Evolutionary conservation across 2,113 vertebrate species (phyloP).

Genomic region (Varanus salvator): DNA sequence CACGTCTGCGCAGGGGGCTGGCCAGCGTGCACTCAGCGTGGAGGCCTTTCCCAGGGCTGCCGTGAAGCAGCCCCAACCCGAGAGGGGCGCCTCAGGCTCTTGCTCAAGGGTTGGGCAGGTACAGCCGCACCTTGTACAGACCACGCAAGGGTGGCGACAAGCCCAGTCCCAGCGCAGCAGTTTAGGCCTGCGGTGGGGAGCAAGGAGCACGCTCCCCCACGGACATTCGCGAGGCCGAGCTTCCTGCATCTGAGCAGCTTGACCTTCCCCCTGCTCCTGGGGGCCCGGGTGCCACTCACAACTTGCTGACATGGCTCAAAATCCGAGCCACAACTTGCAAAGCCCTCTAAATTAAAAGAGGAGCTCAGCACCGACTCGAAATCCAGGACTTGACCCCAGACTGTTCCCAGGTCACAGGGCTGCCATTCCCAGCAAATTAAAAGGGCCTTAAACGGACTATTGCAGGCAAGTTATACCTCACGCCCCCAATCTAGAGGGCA

Average conservation of each 20-base stretch:
- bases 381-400: not conserved
- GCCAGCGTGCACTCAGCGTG: not conserved
- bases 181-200: not conserved
- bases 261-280: not conserved
- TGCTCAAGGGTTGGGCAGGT: not conserved
- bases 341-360: slow-evolving; percentile 59
- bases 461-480: not conserved
- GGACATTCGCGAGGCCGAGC: no score
- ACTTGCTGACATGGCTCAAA: slow-evolving; percentile 17
- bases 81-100: not conserved
- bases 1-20: not conserved
- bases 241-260: not conserved
- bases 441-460: not conserved
- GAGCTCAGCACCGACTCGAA: not conserved
- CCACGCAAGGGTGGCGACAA: not conserved
- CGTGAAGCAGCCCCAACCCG: not conserved
- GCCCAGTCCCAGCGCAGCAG: not conserved
- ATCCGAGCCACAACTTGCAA: slow-evolving; percentile 29
- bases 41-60: not conserved
- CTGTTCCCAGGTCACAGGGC: slow-evolving; percentile 1
- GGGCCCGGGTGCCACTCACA: fast-evolving
- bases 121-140: not conserved
- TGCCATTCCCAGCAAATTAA: not conserved
- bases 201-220: no score
- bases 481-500: not conserved